These are phyloP conservation scores for Cryptoleucopteryx plumbea DNA, from an alignment of 2,113 vertebrate genomes.

Conservation along the genomic window DNA sequence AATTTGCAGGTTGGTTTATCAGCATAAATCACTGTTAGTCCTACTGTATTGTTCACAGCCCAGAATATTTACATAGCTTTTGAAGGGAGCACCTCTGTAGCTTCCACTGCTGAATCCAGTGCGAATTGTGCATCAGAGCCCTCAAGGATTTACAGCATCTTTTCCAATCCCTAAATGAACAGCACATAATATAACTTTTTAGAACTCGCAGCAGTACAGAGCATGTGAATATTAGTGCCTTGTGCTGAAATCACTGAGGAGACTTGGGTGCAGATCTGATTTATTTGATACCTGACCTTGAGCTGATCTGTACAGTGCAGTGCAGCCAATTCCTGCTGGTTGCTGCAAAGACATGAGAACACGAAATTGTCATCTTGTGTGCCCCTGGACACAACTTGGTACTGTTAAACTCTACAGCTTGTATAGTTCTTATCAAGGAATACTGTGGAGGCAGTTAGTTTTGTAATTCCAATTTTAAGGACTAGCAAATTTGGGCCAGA, in stretches of 20 bases:
- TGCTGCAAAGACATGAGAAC: not conserved
- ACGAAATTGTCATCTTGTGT: too few species aligned
- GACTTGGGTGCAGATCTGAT: not conserved
- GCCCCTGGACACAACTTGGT: not conserved
- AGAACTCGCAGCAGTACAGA: not conserved
- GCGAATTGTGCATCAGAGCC: not conserved
- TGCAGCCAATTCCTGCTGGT: not conserved
- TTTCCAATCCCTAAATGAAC: not conserved
- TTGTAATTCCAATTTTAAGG: not conserved
- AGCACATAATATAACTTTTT: not conserved
- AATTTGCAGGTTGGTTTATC: not conserved
- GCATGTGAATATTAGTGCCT: rapidly evolving
- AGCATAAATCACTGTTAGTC: not conserved
- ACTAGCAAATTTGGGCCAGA: not conserved
- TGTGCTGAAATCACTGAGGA: not conserved
- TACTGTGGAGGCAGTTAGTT: not conserved
- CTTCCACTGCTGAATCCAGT: not conserved
- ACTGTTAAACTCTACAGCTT: not conserved
- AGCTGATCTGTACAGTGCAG: not conserved
- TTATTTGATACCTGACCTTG: not conserved
- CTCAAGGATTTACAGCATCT: not conserved
- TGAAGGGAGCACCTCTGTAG: not conserved
- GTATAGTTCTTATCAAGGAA: not conserved
- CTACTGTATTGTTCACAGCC: not conserved
- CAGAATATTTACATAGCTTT: not conserved